Evolutionary conservation across 2,797 vertebrate species (phyloP).

Genomic region (Columba guinea): DNA sequence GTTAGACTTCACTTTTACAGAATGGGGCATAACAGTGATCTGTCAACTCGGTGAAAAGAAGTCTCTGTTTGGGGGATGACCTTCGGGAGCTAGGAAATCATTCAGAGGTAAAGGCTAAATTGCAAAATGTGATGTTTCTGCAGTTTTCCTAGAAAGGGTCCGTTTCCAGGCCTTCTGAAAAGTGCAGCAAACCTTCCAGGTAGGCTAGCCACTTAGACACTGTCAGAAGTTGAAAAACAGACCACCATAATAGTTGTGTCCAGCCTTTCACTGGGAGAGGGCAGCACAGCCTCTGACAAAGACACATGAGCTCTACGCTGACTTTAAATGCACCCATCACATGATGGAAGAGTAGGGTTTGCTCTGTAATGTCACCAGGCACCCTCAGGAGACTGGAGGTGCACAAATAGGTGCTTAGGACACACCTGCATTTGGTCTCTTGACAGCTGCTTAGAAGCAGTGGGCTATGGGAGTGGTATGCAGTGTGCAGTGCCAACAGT

Average conservation of each 20-base stretch:
- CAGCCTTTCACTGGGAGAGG: neutral
- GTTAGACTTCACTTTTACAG: neutral
- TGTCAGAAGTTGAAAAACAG: neutral
- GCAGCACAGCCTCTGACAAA: neutral
- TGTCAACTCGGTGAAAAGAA: neutral
- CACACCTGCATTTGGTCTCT: neutral
- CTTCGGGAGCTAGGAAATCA: neutral
- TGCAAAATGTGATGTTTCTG: neutral
- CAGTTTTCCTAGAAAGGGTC: neutral
- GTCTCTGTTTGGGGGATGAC: neutral
- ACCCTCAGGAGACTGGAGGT: neutral
- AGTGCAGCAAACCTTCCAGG: neutral
- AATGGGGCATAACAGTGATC: neutral
- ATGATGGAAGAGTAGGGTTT: neutral
- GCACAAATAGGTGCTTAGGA: neutral
- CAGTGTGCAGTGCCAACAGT: neutral
- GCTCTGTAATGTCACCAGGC: neutral
- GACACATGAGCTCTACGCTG: neutral
- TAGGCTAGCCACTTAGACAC: neutral
- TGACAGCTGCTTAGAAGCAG: neutral
- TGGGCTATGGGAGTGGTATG: fast-evolving
- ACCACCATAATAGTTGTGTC: neutral
- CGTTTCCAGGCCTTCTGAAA: neutral
- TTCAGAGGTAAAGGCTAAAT: neutral
- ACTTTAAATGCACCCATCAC: neutral